phyloP scores from a whole-genome alignment of 53 echinoderm and acorn worm genomes.

The Temnopleurus reevesii region DNA sequence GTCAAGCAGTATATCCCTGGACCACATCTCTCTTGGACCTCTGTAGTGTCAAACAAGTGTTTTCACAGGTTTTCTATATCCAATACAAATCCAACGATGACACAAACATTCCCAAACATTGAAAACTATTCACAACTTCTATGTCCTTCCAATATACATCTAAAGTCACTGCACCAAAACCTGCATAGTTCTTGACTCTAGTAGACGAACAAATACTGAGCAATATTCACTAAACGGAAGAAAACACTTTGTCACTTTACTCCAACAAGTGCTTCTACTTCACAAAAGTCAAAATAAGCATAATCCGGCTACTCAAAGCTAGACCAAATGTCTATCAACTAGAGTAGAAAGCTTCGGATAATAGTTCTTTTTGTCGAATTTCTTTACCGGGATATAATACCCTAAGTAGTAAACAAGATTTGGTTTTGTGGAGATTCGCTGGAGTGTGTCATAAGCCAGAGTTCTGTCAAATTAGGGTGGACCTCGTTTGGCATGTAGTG shows the following conservation, averaged over 20 bases:
- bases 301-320: not conserved
- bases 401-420: slow-evolving; percentile 27
- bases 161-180: not conserved
- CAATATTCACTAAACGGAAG: not conserved
- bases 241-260: slow-evolving; percentile 4
- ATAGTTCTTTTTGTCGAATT: not conserved
- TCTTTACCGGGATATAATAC: slow-evolving; percentile 13
- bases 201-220: not conserved
- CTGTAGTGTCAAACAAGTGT: too few relatives aligned
- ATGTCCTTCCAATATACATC: too few relatives aligned
- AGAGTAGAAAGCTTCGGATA: not conserved
- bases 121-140: too few relatives aligned
- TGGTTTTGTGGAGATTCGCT: not conserved
- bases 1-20: too few relatives aligned
- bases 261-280: not conserved
- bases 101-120: too few relatives aligned
- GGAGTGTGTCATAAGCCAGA: not conserved
- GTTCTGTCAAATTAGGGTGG: not conserved
- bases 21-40: too few relatives aligned
- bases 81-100: too few relatives aligned
- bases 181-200: not conserved
- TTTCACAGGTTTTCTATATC: too few relatives aligned
- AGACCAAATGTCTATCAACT: not conserved
- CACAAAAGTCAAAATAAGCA: slow-evolving; percentile 18
- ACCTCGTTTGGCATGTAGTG: too few relatives aligned